These are phyloP conservation scores for Greenwoodochromis staneri DNA, from an alignment of 2,113 vertebrate genomes.

Conservation along the genomic window DNA sequence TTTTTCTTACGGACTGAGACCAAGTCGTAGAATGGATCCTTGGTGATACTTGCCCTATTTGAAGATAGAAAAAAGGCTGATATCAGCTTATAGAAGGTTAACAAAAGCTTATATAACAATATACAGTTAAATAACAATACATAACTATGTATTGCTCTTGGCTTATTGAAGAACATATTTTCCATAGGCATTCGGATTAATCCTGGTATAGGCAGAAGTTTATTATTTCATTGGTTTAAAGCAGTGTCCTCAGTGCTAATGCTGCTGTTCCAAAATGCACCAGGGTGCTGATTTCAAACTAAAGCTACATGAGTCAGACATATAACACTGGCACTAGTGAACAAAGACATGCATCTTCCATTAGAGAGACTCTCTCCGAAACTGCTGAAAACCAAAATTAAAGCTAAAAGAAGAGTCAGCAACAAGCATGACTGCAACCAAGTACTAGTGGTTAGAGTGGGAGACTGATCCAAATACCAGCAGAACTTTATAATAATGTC, in stretches of 20 bases:
- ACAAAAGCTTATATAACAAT: background rate
- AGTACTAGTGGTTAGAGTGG: background rate
- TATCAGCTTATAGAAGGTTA: background rate
- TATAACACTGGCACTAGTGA: no score
- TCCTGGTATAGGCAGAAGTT: background rate
- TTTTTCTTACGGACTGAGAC: slow-evolving; percentile 89
- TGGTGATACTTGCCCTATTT: slow-evolving; percentile 88
- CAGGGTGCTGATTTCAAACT: background rate
- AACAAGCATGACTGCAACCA: background rate
- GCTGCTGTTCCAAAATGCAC: background rate
- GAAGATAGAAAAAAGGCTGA: background rate
- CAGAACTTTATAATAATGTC: background rate
- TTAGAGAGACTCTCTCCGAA: background rate
- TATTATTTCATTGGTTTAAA: background rate
- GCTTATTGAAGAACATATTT: background rate
- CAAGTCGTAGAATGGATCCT: slow-evolving; percentile 90
- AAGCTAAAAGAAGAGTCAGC: background rate
- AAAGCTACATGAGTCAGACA: background rate
- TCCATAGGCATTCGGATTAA: background rate
- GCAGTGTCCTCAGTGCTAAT: background rate
- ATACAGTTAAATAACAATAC: background rate
- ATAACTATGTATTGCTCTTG: background rate
- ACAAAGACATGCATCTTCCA: background rate
- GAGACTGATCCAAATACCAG: background rate
- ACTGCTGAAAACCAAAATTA: background rate